phyloP scores from a whole-genome alignment of 2,888 invertebrate species.

The Syrista parreyssii region DNA sequence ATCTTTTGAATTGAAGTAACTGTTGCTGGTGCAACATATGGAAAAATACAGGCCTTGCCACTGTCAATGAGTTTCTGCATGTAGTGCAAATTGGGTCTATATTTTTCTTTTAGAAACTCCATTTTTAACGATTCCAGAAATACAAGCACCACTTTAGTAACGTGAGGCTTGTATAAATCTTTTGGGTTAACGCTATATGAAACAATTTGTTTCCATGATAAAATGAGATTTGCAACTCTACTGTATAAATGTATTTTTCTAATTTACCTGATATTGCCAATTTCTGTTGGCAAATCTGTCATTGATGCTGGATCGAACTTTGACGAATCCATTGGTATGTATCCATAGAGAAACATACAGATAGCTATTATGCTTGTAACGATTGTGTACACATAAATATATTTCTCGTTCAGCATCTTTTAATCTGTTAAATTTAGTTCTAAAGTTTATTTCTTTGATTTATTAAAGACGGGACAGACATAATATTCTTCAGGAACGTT shows the following conservation, averaged over 20 bases:
- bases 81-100: neutral
- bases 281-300: neutral
- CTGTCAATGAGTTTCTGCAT: neutral
- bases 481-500: neutral
- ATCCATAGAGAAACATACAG: neutral
- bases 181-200: neutral
- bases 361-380: neutral
- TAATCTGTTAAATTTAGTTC: neutral
- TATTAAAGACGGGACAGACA: neutral
- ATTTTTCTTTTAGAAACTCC: constrained; percentile 4
- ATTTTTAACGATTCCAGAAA: constrained; percentile 14
- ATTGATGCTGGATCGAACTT: neutral
- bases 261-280: neutral
- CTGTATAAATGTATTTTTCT: neutral
- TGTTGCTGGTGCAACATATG: neutral
- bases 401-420: neutral
- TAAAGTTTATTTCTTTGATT: neutral
- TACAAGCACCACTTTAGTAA: constrained; percentile 6
- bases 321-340: neutral
- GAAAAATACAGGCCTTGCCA: constrained; percentile 5
- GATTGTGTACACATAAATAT: neutral
- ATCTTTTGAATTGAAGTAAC: constrained; percentile 8
- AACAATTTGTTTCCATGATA: neutral
- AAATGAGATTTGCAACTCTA: neutral
- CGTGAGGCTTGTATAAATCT: constrained; percentile 1